Evolutionary conservation across 2,113 vertebrate genomes (phyloP), one percentile per base, ranked within the genome.

Genomic region (Thinocorus orbignyianus): DNA sequence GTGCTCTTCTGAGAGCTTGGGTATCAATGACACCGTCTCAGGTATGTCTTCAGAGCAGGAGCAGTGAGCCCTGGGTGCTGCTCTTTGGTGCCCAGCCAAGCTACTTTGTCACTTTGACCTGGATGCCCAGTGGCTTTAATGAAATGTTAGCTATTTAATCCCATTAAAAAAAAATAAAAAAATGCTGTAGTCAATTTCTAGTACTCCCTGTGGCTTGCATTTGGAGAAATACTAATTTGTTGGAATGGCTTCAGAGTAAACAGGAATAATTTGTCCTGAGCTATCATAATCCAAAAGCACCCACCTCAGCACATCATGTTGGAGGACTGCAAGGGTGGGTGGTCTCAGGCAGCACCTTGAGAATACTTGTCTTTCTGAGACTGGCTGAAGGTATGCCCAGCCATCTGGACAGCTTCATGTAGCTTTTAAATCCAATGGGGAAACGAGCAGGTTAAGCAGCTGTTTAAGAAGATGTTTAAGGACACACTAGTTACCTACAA

Each of bases 101-200:
- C 61, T 76, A 12, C 72, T 93, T 46, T 8, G 4, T 11, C 58
- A 37, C 37, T 74, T 81, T 84, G 22, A 41, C 54, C 20, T 70
- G 88, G 20, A 20, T 66, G 11, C 61, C 48, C 2, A 9, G 52
- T 58, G 65, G 31, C 44, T 78, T 54, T 74, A 92, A 68, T 64
- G 62, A 92, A 74, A 9, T 72, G 18, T 72, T 95, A 93, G 31
- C 28, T 92, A 30, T 71, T 95, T 93, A 80, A 91, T 85, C 16
- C 6, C 44, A 71, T 8, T 30, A 49, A 83, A 91, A 68, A n/a
- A 86, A 69, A 6, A 2, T 23, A 30, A 14, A 52, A 28, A 25
- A 54, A 49, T 11, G 11, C 55, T 49, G 35, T 25, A 60, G 17
- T 46, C 68, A 5, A 44, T 61, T 74, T 23, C 42, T 77, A 70